phyloP scores from a whole-genome alignment of 2,888 invertebrate genomes.

The Plebejus argus region DNA sequence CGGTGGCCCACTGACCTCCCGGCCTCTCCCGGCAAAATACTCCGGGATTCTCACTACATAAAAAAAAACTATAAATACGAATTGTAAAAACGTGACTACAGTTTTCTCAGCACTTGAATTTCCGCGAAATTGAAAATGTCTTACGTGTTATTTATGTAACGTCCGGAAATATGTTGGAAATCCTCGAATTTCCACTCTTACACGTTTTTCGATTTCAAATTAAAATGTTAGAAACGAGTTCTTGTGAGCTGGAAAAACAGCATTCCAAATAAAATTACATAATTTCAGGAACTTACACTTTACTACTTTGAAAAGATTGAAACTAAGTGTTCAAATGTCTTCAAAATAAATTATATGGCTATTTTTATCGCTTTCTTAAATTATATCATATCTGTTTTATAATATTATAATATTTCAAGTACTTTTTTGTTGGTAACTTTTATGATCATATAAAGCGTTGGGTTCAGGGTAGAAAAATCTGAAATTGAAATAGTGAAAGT shows the following conservation, averaged over 20 bases:
- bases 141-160: constrained; percentile 29
- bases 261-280: not conserved
- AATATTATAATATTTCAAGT: no score
- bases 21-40: not conserved
- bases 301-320: no score
- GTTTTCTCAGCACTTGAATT: constrained; percentile 16
- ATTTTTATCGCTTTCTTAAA: no score
- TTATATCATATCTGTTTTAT: no score
- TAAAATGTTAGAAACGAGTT: not conserved
- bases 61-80: constrained; percentile 10
- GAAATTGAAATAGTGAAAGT: not conserved
- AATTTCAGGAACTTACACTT: not conserved
- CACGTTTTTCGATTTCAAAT: constrained; percentile 7
- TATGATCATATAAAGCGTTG: not conserved
- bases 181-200: constrained; percentile 2
- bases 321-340: no score
- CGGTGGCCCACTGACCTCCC: constrained; percentile 25
- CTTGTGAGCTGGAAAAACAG: not conserved
- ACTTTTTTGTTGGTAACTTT: not conserved
- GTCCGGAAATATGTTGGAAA: not conserved
- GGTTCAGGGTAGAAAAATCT: not conserved
- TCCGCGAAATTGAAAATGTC: constrained; percentile 25
- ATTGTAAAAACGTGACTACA: constrained; percentile 18
- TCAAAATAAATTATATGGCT: no score
- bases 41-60: constrained; percentile 15